Percentiles rank a stretch among this genome's conserved stretches.
Conservation (phyloP, 2,888 invertebrate species). For the Patella depressa region DNA sequence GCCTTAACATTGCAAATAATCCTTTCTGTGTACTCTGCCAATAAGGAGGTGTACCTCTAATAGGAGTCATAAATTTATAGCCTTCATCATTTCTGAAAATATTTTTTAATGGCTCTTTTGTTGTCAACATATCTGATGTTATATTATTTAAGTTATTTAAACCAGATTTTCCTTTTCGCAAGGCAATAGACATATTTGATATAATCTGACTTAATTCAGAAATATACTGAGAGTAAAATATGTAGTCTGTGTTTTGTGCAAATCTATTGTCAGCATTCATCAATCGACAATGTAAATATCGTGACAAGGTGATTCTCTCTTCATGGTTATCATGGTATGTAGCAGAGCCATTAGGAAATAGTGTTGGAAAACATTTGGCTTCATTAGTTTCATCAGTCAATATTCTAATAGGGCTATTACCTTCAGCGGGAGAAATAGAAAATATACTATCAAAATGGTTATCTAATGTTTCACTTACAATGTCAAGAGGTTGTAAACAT, state of each 20-base stretch:
- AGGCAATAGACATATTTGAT: constrained; percentile 22
- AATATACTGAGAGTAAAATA: constrained; percentile 31
- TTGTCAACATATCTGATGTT: constrained; percentile 19
- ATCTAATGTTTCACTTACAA: constrained; percentile 27
- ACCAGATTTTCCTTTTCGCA: constrained; percentile 26
- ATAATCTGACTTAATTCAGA: constrained; percentile 27
- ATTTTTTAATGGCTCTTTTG: constrained; percentile 17
- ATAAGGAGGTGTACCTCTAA: constrained; percentile 24
- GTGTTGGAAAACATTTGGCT: constrained; percentile 28
- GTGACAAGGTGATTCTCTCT: constrained; percentile 3
- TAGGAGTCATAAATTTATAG: constrained; percentile 19
- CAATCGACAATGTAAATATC: constrained; percentile 26
- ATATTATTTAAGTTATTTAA: constrained; percentile 13
- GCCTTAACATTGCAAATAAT: constrained; percentile 26
- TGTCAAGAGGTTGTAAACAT: constrained; percentile 33
- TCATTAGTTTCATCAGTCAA: constrained; percentile 23
- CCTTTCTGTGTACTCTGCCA: constrained; percentile 24
- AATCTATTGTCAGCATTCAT: constrained; percentile 25
- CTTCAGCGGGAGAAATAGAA: constrained; percentile 34
- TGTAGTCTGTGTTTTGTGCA: constrained; percentile 24
- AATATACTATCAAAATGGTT: constrained; percentile 26
- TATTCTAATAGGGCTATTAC: constrained; percentile 25
- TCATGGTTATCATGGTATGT: constrained; percentile 19
- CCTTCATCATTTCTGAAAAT: constrained; percentile 17
- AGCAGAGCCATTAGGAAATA: constrained; percentile 23